phyloP scores from a whole-genome alignment of 2,797 vertebrate genomes.

The Lagothrix lagotricha region DNA sequence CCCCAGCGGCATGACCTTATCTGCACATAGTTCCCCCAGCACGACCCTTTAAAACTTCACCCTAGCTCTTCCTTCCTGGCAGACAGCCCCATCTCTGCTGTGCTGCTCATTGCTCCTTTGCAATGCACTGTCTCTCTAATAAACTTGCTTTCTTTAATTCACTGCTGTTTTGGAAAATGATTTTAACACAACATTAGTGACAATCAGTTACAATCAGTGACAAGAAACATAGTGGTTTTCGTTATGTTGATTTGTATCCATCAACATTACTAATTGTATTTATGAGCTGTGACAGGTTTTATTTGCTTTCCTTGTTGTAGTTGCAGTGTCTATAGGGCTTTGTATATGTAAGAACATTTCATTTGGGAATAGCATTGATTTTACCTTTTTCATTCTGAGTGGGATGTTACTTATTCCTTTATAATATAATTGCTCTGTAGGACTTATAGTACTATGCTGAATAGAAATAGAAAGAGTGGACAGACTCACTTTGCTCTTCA shows the following conservation, averaged over 20 bases:
- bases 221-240: background rate
- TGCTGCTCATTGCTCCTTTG: background rate
- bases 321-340: background rate
- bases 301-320: background rate
- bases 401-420: background rate
- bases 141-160: background rate
- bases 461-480: background rate
- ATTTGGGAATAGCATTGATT: background rate
- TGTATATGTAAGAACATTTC: background rate
- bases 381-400: background rate
- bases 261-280: background rate
- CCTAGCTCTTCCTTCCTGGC: background rate
- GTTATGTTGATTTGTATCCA: background rate
- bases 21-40: no score
- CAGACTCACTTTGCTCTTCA: no score
- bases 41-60: background rate
- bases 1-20: background rate
- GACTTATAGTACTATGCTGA: background rate
- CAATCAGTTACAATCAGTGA: background rate
- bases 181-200: background rate
- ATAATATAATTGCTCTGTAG: background rate
- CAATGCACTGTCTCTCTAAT: background rate
- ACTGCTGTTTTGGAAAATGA: background rate
- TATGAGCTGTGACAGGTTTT: background rate
- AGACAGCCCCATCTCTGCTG: background rate